Percentiles rank a stretch among this genome's conserved stretches.
phyloP scores from a whole-genome alignment of 2,888 invertebrate species.

The Andrena praecox region DNA sequence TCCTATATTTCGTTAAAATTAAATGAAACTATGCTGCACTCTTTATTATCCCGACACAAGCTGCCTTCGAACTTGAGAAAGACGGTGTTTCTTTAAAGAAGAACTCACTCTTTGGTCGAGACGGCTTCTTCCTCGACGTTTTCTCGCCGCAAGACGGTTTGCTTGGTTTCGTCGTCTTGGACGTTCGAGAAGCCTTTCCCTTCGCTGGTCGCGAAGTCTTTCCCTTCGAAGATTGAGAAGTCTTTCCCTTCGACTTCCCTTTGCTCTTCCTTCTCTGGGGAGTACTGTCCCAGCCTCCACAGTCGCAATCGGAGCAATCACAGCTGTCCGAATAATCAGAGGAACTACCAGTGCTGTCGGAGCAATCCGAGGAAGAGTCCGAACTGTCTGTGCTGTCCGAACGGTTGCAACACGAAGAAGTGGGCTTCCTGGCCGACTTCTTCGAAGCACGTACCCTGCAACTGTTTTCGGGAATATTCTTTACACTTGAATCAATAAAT shows the following conservation, averaged over 20 bases:
- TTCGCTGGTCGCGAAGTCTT: neutral
- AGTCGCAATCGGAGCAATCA: constrained; percentile 40
- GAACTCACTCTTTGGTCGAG: constrained; percentile 14
- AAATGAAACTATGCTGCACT: too few species aligned
- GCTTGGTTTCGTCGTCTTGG: neutral
- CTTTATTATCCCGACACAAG: too few species aligned
- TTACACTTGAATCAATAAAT: too few species aligned
- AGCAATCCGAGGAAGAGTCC: constrained; percentile 24
- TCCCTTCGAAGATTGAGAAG: too few species aligned
- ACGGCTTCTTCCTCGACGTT: neutral
- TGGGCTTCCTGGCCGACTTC: constrained; percentile 13
- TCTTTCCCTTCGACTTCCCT: constrained; percentile 20
- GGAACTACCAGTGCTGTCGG: constrained; percentile 40
- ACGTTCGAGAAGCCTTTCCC: neutral
- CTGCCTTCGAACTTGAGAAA: too few species aligned
- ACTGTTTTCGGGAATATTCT: neutral
- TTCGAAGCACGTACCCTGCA: neutral
- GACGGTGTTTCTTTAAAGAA: neutral
- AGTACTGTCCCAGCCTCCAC: constrained; percentile 37
- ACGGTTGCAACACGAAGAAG: neutral
- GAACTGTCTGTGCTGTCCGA: constrained; percentile 41
- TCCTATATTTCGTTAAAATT: too few species aligned
- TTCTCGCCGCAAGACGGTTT: neutral
- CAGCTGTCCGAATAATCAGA: constrained; percentile 26
- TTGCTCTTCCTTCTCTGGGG: constrained; percentile 31